Base-by-base conservation (phyloP, 2,888 invertebrate species). In the Caradrina kadenii region DNA sequence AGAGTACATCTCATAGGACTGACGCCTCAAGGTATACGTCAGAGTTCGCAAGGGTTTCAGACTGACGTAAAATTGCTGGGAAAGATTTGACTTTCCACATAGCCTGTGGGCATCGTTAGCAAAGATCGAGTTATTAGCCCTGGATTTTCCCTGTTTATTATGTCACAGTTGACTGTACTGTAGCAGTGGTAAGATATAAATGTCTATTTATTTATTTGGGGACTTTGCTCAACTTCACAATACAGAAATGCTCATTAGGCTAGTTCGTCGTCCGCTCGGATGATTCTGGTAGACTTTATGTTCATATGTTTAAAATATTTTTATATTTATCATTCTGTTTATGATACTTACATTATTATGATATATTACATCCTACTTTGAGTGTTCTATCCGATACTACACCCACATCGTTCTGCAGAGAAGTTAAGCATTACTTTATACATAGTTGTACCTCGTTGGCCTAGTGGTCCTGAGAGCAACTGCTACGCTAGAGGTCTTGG, bases 101-200 rank as follows among this genome's bases (percentile, higher is more conserved):
- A 66, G 49, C 72, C 49, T 49, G 42, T 19, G 59, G 59, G 59
- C 63, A 54, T 73, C 42, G 73, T 73, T 49, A 59, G 49, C 59
- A 26, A 59, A 45, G 53, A 72, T 59, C 17, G 22, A 49, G 42
- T 73, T 58, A 65, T 54, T 42, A 49, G 39, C 58, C 35, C 39
- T 31, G 39, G 49, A 42, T 17, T 19, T 13, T 15, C 15, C n/a
- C 11, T 13, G n/a, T 15, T 50, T 73, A 59, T 55, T 59, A 59
- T 35, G 15, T 3, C 11, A 22, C 11, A 48, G 26, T 54, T 19
- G 49, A 63, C 21, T 31, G 21, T 31, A 21, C 17, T 55, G n/a
- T 63, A 42, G 49, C 26, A 13, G 39, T 1, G 5, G 7, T 42
- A 13, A 39, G n/a, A 31, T 31, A 1, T 31, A 2, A 2, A 55